Conservation (phyloP, 2,113 vertebrate genomes). For the Xiphorhynchus elegans region DNA sequence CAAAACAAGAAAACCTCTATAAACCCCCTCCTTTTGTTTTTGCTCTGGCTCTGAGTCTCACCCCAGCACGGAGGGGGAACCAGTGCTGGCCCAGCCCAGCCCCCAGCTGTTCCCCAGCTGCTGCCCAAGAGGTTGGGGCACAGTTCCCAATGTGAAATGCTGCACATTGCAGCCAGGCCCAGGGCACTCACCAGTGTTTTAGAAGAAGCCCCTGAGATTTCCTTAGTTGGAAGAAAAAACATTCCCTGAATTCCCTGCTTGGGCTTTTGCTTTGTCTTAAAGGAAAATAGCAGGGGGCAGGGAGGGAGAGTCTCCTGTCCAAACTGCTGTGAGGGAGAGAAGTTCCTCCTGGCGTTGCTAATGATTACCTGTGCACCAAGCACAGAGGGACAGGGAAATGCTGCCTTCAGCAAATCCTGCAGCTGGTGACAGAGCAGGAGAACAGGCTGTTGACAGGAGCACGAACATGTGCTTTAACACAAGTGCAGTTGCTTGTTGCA, state of each 20-base stretch:
- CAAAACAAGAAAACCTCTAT: fast-evolving
- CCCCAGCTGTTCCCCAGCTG: constrained; percentile 76
- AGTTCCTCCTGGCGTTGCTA: neutral
- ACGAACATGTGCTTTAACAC: neutral
- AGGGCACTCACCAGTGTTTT: constrained; percentile 5
- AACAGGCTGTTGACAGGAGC: neutral
- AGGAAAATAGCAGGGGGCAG: neutral
- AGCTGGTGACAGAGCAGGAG: neutral
- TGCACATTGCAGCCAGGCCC: constrained; percentile 9
- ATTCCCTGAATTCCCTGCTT: constrained; percentile 68
- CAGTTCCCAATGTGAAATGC: constrained; percentile 7
- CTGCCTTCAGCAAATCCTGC: neutral
- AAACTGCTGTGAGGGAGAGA: fast-evolving
- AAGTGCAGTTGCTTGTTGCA: neutral
- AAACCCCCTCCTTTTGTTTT: neutral
- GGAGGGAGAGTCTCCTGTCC: neutral
- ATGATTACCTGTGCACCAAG: neutral
- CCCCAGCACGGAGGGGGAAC: neutral
- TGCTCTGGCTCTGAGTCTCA: neutral
- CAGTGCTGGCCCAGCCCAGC: neutral
- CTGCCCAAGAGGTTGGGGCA: neutral
- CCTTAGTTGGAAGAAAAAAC: constrained; percentile 57
- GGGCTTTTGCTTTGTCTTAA: constrained; percentile 41
- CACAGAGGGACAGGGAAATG: neutral
- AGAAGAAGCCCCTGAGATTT: constrained; percentile 57